phyloP scores from a whole-genome alignment of 2,797 vertebrate genomes.

The Pangasius macronema region DNA sequence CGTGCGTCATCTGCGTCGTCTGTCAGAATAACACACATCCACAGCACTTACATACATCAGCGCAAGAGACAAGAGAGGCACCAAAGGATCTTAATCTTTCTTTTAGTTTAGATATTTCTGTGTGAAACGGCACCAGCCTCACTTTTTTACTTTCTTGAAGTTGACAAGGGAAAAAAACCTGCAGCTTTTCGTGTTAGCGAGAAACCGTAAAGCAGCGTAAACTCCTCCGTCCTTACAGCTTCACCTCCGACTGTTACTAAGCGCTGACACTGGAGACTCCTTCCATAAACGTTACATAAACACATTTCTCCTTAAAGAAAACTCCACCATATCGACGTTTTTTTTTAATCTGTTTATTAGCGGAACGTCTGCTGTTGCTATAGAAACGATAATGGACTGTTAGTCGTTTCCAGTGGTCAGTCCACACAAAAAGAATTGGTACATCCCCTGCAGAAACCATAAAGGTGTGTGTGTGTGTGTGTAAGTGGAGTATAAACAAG shows the following conservation, averaged over 20 bases:
- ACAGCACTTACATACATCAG: neutral
- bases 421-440: neutral
- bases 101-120: neutral
- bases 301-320: neutral
- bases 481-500: neutral
- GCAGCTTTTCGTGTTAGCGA: too few relatives aligned
- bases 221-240: too few relatives aligned
- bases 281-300: neutral
- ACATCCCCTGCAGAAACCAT: too few relatives aligned
- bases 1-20: too few relatives aligned
- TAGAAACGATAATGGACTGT: neutral
- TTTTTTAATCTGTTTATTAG: neutral
- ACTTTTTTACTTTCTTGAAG: too few relatives aligned
- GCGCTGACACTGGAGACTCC: slow-evolving; percentile 5
- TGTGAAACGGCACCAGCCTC: neutral
- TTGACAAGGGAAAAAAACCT: too few relatives aligned
- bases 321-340: neutral
- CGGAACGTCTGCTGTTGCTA: neutral
- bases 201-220: too few relatives aligned
- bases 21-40: neutral
- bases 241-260: too few relatives aligned
- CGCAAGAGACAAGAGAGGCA: neutral
- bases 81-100: neutral
- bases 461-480: slow-evolving; percentile 8
- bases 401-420: neutral